Base-by-base conservation (phyloP, 2,888 invertebrate genomes). In the Coelinius sp. region DNA sequence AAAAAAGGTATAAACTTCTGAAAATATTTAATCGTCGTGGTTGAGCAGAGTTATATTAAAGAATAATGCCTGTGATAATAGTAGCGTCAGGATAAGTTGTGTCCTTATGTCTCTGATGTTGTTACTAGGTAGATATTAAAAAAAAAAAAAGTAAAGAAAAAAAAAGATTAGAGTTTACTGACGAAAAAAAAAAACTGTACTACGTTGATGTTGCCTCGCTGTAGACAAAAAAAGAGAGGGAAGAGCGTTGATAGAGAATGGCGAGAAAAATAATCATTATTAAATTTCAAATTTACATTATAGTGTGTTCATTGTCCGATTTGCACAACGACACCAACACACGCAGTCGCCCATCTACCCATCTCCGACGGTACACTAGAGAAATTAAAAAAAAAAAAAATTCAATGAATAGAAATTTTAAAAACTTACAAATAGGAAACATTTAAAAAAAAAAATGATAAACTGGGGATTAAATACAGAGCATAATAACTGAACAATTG, bases 61-160 rank as follows among this genome's bases (percentile, higher is more conserved):
- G 89, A 89, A 90, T 90, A 90, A 90, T 90, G 91, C 91, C 91
- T 91, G 91, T 91, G 91, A 91, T 91, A 91, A 91, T 91, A 91
- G 91, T 90, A 91, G 91, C 90, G 91, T 91, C 90, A 91, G 91
- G 91, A 91, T 91, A 91, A 91, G 91, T 91, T 91, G 90, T 91
- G 91, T 91, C 91, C 90, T 91, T 91, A 90, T 86, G 90, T 90
- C 90, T 90, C 90, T 90, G 87, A 87, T 87, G 86, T 87, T 86
- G 86, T 87, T 87, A 84, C 85, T 87, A 87, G 87, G 84, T 87
- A 87, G 86, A 87, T 87, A 87, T 85, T 80, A 76, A 77, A 78
- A 75, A 77, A 76, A 70, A 74, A 75, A 63, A 41, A 41, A 3
- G 4, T 41, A 75, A 68, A 68, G 20, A 52, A 64, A 64, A 46